phyloP scores from a whole-genome alignment of 2,888 invertebrate genomes.

The Altica lythri region DNA sequence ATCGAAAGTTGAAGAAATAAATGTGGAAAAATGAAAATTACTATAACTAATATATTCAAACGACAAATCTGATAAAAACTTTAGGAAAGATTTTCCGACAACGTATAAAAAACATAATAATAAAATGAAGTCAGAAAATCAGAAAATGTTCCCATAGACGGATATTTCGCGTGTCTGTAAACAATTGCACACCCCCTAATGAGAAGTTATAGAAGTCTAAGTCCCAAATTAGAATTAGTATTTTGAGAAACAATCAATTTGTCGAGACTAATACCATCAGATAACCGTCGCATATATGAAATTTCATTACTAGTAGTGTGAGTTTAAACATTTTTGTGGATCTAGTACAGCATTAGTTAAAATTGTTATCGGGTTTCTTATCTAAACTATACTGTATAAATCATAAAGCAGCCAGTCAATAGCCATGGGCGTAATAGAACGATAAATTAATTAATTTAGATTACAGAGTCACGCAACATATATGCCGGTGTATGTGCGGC shows the following conservation, averaged over 20 bases:
- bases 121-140: slow-evolving; percentile 8
- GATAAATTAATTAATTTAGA: slow-evolving; percentile 33
- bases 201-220: slow-evolving; percentile 19
- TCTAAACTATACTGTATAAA: slow-evolving; percentile 26
- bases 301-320: slow-evolving; percentile 34
- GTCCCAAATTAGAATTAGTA: slow-evolving; percentile 27
- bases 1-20: not conserved
- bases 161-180: slow-evolving; percentile 26
- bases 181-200: slow-evolving; percentile 27
- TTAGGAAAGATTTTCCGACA: not conserved
- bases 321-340: slow-evolving; percentile 31
- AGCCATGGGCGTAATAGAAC: slow-evolving; percentile 31
- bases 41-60: slow-evolving; percentile 18
- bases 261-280: slow-evolving; percentile 34
- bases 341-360: slow-evolving; percentile 2
- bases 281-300: slow-evolving; percentile 31
- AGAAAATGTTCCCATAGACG: not conserved
- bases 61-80: slow-evolving; percentile 12
- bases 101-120: slow-evolving; percentile 10
- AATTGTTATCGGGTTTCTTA: slow-evolving; percentile 21
- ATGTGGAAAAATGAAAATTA: slow-evolving; percentile 10
- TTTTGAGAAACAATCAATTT: slow-evolving; percentile 38
- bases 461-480: slow-evolving; percentile 23
- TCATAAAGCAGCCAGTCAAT: slow-evolving; percentile 28
- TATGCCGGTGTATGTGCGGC: slow-evolving; percentile 2